Evolutionary conservation across 2,888 invertebrate genomes (phyloP), one percentile per base, ranked within the genome.

Genomic region (Troides helena): DNA sequence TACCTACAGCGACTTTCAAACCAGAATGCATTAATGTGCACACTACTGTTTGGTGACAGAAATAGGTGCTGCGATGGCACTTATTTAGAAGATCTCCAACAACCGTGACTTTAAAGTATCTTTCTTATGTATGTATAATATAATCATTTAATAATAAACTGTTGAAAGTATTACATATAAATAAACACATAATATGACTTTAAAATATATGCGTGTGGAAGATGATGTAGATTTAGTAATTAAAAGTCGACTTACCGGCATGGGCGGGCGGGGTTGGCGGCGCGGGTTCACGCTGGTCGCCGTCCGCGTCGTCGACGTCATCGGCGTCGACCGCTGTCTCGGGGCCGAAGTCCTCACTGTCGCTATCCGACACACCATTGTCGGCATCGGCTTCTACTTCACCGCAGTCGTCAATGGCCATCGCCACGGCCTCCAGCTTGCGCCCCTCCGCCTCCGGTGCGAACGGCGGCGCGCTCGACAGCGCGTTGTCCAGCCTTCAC

Each of bases 291-390:
- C 90, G 93, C 71, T 80, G 81, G 84, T 72, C 73, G 30, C 83
- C 82, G 21, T 81, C 84, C 71, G 76, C 73, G 36, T 80, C 17
- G 79, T 94, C 94, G 74, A 76, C 73, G 46, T 80, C 17, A 78
- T 94, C 94, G 74, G 95, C 93, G 84, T 96, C 96, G 14, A 96
- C 96, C 74, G 96, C 95, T 0, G 96, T 96, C 89, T 96, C 96
- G 0, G 96, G 96, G 4, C 96, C 96, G 74, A 96, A 93, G 85
- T 96, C 95, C 72, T 94, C 94, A 77, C 94, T 94, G 77, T 95
- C 94, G 75, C 94, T 94, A 78, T 93, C 89, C 5, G 90, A 90
- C 76, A 91, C 86, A 70, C 85, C 92, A 73, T 90, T 90, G 81
- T 85, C 82, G 68, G 77, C 85, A 59, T 85, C 82, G 64, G 76